These are phyloP conservation scores for Drosophila bipectinata DNA, from an alignment of 1,140 invertebrate genomes.

Conservation along the genomic window DNA sequence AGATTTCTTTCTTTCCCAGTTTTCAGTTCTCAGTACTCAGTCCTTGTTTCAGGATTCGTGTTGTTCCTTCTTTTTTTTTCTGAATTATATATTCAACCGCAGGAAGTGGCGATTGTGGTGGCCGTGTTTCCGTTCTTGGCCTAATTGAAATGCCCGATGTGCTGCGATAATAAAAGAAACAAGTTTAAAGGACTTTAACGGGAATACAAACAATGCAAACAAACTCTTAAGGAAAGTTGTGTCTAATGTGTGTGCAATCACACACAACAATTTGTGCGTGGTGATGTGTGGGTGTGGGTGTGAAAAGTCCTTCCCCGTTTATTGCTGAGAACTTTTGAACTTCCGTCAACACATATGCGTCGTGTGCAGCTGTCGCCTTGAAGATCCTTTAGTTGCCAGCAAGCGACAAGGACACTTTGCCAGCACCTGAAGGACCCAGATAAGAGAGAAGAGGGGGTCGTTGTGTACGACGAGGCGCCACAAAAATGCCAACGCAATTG, in stretches of 20 bases:
- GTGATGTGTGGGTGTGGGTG: slow-evolving; percentile 8
- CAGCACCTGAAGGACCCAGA: slow-evolving; percentile 40
- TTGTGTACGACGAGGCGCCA: slow-evolving; percentile 37
- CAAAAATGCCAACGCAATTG: slow-evolving; percentile 75
- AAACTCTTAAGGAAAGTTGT: slow-evolving; percentile 12
- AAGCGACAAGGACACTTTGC: slow-evolving; percentile 34
- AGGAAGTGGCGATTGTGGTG: slow-evolving; percentile 39
- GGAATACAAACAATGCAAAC: slow-evolving; percentile 5
- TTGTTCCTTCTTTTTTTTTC: background rate
- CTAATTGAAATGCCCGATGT: slow-evolving; percentile 31
- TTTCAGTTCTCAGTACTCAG: background rate
- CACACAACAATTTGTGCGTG: slow-evolving; percentile 16
- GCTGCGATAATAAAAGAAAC: background rate
- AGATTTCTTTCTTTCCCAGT: slow-evolving; percentile 36
- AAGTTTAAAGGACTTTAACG: slow-evolving; percentile 22
- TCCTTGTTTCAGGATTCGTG: slow-evolving; percentile 3
- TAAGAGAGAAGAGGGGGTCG: slow-evolving; percentile 61
- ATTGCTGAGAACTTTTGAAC: slow-evolving; percentile 12
- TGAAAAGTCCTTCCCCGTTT: slow-evolving; percentile 39
- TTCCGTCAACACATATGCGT: slow-evolving; percentile 30
- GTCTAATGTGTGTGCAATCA: slow-evolving; percentile 22
- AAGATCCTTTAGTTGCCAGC: slow-evolving; percentile 8
- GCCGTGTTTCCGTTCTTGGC: slow-evolving; percentile 20
- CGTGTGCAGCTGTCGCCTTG: slow-evolving; percentile 49
- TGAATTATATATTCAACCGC: slow-evolving; percentile 16